These are phyloP conservation scores for Spongilla lacustris DNA, from an alignment of 37 sponge, comb jelly and placozoan species.

Conservation along the genomic window DNA sequence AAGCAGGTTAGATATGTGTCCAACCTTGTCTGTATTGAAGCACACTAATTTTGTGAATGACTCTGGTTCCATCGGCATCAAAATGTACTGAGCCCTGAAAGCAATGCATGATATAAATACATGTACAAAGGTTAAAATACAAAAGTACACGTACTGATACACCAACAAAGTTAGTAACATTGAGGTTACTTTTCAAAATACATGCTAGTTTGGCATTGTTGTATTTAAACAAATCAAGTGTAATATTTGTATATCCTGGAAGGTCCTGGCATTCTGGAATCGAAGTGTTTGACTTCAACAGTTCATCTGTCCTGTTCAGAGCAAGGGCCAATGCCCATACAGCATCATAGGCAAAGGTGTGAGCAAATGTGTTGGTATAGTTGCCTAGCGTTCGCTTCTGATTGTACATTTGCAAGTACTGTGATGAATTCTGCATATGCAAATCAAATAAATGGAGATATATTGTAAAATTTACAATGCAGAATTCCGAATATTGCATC, in stretches of 20 bases:
- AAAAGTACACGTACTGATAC: neutral
- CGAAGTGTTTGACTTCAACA: neutral
- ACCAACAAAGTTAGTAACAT: neutral
- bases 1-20: neutral
- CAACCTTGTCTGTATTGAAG: neutral
- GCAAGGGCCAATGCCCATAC: constrained; percentile 21
- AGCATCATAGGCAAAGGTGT: constrained; percentile 5
- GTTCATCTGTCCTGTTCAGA: constrained; percentile 2
- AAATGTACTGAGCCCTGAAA: neutral
- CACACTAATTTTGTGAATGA: neutral
- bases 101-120: neutral
- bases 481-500: too few relatives aligned
- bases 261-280: neutral
- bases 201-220: neutral
- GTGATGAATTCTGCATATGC: neutral
- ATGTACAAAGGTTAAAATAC: neutral
- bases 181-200: neutral
- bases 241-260: neutral
- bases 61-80: neutral
- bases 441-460: too few relatives aligned
- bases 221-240: neutral
- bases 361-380: neutral
- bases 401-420: neutral
- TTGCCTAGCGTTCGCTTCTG: neutral
- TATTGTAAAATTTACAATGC: too few relatives aligned